Conservation (phyloP, 2,113 vertebrate genomes). For the Halichoeres trimaculatus region DNA sequence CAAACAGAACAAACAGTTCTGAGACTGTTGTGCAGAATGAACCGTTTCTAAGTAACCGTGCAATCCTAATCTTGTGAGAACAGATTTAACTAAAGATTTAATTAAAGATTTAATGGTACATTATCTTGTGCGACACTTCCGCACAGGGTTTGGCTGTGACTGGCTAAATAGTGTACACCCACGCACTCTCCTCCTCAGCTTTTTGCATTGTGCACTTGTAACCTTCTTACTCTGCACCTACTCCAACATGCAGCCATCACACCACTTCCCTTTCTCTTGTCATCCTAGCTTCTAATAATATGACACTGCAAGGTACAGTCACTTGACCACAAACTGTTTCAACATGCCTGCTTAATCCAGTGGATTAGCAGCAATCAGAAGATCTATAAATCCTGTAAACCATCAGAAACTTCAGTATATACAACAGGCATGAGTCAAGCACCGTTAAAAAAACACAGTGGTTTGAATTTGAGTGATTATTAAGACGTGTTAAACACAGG, state of each 20-base stretch:
- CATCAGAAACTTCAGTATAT: slow-evolving; percentile 19
- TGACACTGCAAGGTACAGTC: slow-evolving; percentile 10
- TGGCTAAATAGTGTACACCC: slow-evolving; percentile 50
- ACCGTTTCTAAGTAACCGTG: no score
- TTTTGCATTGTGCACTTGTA: slow-evolving; percentile 53
- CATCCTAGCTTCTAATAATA: slow-evolving; percentile 32
- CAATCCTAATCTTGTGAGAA: no score
- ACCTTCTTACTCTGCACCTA: slow-evolving; percentile 29
- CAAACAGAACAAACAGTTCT: slow-evolving; percentile 38
- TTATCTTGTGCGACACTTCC: slow-evolving; percentile 35
- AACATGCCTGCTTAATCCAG: slow-evolving; percentile 35
- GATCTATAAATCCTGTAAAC: slow-evolving; percentile 39
- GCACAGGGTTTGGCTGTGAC: slow-evolving; percentile 49
- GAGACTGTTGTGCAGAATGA: slow-evolving; percentile 1
- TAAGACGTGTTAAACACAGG: slow-evolving; percentile 50
- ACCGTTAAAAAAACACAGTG: slow-evolving; percentile 16
- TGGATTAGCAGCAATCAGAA: slow-evolving; percentile 38
- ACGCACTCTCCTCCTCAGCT: slow-evolving; percentile 65
- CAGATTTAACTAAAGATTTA: no score
- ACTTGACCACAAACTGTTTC: slow-evolving; percentile 42
- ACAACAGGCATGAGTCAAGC: slow-evolving; percentile 35
- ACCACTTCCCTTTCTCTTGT: slow-evolving; percentile 26
- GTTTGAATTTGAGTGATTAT: slow-evolving; percentile 40
- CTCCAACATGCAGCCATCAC: slow-evolving; percentile 8
- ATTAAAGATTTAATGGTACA: no score